Base-by-base conservation (phyloP, 2,113 vertebrate species). In the Nothobranchius furzeri region DNA sequence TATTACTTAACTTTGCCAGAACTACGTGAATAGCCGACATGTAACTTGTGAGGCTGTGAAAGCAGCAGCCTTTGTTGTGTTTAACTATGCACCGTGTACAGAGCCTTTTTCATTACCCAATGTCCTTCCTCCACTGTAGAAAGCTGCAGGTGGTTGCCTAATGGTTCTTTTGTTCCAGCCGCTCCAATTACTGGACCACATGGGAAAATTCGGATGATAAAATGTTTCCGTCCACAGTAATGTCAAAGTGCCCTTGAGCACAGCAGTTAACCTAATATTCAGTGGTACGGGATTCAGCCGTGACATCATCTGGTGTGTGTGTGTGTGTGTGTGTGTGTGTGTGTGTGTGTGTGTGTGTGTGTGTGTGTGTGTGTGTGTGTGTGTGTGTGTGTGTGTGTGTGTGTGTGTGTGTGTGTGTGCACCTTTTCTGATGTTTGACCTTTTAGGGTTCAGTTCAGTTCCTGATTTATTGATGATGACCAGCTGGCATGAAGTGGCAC, bases 231-330 rank as follows among this genome's bases (percentile, higher is more conserved):
- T 62, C 49, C 63, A 75, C 68, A 71, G 79, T 79, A 73, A 75
- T 72, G 84, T 85, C 87, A 84, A 81, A 81, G 83, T 86, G 82
- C 84, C 85, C 82, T 87, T 90, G 69, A 87, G 75, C 75, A 71
- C 76, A 85, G 80, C 72, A 64, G 79, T 79, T 81, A 84, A 77
- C 75, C 75, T 64, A 69, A 69, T 66, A 83, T 75, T 69, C 40
- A 42, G 35, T 46, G 40, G 75, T 62, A n/a, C 24, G 63, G 63
- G 65, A 42, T 24, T 47, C 59, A 17, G 78, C 36, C 36, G 52
- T 70, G 76, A 73, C 71, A 75, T 84, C 56, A 73, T 65, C 54
- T 55, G 17, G 54, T 25, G 49, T 60, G 42, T 53, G 52, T 37
- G 61, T 2, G 14, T 40, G 30, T 7, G 3, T 46, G 20, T 20